Base-by-base conservation (phyloP, 2,113 vertebrate species). In the Drymodes brunneopygia region DNA sequence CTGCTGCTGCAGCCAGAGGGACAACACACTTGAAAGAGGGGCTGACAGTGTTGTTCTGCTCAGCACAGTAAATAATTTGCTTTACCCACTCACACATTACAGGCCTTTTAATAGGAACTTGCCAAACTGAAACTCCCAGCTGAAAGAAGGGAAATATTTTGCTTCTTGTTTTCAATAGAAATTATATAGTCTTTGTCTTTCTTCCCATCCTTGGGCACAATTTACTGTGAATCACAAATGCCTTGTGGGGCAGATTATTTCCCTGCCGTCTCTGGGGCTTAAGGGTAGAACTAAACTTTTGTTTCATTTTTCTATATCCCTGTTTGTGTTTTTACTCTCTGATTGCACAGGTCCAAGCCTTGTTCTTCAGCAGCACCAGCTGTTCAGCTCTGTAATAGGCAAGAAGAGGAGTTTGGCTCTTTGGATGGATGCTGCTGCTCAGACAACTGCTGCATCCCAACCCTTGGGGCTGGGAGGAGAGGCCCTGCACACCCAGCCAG, bases 1-100 rank as follows among this genome's bases (percentile, higher is more conserved):
- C 50, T 91, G 90, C 94, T 7, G 20, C 91, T 90, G 92, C 81
- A 93, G 81, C 78, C 95, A 95, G 85, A 86, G 47, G 81, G 3
- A 92, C 92, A 70, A 40, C 64, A 66, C 35, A 17, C 42, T 71
- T 35, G 31, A 78, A 62, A 78, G 65, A 54, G 86, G 42, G 70
- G 86, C 93, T 95, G 81, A 78, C 81, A 92, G 56, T 0, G 35
- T 60, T 72, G 48, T 64, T 90, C 82, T 88, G 67, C 79, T 66
- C 24, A 74, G 58, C 48, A 56, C 44, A 70, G 79, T 79, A 88
- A 90, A 85, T 36, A 18, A 70, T 23, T 69, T 50, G 50, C 36
- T 91, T 90, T 80, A 62, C 44, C 56, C 67, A n/a, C 85, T 88
- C 35, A 54, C 81, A 87, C 64, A 67, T 66, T 54, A 50, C 35